Evolutionary conservation across 2,113 vertebrate genomes (phyloP).

Genomic region (Neotragus pygmaeus): DNA sequence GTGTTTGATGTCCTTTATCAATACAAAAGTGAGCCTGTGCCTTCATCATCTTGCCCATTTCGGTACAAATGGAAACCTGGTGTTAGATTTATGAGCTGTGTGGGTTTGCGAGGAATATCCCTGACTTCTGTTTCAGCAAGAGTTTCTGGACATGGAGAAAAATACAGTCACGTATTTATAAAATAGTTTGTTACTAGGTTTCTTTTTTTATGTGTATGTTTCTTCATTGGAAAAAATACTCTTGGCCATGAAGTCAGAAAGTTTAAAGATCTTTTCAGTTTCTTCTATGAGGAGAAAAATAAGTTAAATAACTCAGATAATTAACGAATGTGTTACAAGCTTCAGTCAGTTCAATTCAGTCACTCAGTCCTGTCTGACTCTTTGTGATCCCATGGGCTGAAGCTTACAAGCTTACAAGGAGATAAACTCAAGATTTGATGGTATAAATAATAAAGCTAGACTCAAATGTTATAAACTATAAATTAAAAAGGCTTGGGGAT

Average conservation of each 20-base stretch:
- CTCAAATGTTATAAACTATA: slow-evolving; percentile 25
- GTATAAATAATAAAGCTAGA: neutral
- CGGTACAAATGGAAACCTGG: slow-evolving; percentile 61
- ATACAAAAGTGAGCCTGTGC: slow-evolving; percentile 76
- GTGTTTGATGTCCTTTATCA: slow-evolving; percentile 70
- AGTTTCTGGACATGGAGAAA: slow-evolving; percentile 71
- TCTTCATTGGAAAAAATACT: slow-evolving; percentile 42
- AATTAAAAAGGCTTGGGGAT: neutral
- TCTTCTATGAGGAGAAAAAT: slow-evolving; percentile 46
- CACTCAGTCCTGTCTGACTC: neutral
- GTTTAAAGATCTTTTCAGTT: slow-evolving; percentile 39
- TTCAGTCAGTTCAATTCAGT: neutral
- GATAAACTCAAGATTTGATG: neutral
- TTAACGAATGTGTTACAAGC: slow-evolving; percentile 36
- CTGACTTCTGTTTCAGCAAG: slow-evolving; percentile 31
- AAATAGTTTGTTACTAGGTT: slow-evolving; percentile 35
- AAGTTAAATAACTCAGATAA: slow-evolving; percentile 34
- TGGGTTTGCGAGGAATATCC: slow-evolving; percentile 51
- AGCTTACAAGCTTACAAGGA: neutral
- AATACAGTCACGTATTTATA: slow-evolving; percentile 64
- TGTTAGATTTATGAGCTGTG: slow-evolving; percentile 57
- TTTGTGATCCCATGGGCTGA: neutral
- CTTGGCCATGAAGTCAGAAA: slow-evolving; percentile 31
- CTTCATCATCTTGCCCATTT: slow-evolving; percentile 75
- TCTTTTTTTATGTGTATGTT: slow-evolving; percentile 33